Evolutionary conservation across 2,888 invertebrate species (phyloP), one percentile per base, ranked within the genome.

Genomic region (Hemaris fuciformis): DNA sequence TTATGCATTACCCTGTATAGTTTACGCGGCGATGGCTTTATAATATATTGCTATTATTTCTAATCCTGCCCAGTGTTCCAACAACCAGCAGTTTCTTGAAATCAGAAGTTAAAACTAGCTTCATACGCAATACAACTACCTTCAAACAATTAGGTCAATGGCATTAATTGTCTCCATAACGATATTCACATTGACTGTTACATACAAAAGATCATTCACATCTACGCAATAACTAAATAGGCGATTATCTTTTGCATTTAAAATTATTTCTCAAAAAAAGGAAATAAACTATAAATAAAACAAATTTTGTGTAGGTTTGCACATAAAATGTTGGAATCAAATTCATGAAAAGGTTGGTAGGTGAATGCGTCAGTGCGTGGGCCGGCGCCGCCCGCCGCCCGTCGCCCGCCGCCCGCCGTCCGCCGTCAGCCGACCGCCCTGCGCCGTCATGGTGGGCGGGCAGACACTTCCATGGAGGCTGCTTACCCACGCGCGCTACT

Each of bases 361-460:
- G 59, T 61, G 64, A 41, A 58, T 72, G 66, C 77, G 80, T 79
- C 78, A 80, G 43, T 73, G 78, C 77, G 82, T 82, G 78, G 84
- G 81, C 57, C 64, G 64, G 60, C 58, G 53, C 60, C 53, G 53
- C 31, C 53, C 27, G 25, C 48, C 48, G 48, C n/a, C 42, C n/a
- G n/a, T n/a, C 22, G 22, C 63, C 65, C 63, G 59, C 66, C n/a
- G n/a, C 64, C 64, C 62, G 57, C 7, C 27, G 25, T n/a, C n/a
- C n/a, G n/a, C n/a, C n/a, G n/a, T n/a, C n/a, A n/a, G 60, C 63
- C 64, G 66, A 62, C 65, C 63, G 59, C 66, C 64, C 64, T 64
- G 57, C 41, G 69, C 69, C 23, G 31, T 23, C 41, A 8, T 58
- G 18, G 71, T 70, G 65, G 74, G 74, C 63, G 73, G 73, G 63